A percentile compares a stretch with the other conserved stretches of the same genome.
Evolutionary conservation across 2,113 vertebrate genomes (phyloP).

Genomic region (Cygnus atratus): DNA sequence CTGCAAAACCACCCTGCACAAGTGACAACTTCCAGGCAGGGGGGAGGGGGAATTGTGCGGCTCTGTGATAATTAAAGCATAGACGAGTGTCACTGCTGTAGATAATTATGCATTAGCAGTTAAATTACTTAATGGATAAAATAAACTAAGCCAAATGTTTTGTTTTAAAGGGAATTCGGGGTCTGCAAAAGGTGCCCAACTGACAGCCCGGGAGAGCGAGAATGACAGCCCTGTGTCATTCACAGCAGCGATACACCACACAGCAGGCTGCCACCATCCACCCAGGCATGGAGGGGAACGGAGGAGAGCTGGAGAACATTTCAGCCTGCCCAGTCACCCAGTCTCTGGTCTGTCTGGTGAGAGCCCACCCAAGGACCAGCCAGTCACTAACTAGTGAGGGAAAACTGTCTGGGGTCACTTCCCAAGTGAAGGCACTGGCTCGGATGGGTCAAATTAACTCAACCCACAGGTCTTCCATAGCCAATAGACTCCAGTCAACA

Average conservation of each 20-base stretch:
- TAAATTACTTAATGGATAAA: conserved; percentile 62
- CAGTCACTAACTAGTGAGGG: background rate
- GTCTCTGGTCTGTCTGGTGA: background rate
- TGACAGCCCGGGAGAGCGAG: background rate
- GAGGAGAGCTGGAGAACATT: background rate
- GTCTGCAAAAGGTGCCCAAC: conserved; percentile 27
- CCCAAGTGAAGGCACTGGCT: background rate
- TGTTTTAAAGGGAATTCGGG: conserved; percentile 47
- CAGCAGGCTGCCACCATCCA: background rate
- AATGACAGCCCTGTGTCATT: background rate
- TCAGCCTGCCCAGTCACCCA: background rate
- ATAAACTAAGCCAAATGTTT: conserved; percentile 64
- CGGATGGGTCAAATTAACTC: background rate
- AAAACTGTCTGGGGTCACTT: background rate
- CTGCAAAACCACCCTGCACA: conserved; percentile 54
- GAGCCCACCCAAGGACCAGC: background rate
- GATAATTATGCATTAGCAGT: conserved; percentile 65
- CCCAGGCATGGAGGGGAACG: background rate
- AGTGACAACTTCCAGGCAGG: conserved; percentile 61
- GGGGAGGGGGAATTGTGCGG: conserved; percentile 10
- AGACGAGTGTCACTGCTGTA: conserved; percentile 45
- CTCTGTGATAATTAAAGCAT: conserved; percentile 55
- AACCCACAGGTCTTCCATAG: background rate
- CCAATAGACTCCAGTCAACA: background rate
- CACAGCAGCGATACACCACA: background rate